These are phyloP conservation scores for Dryococelus australis DNA, from an alignment of 2,888 invertebrate genomes.

Conservation along the genomic window DNA sequence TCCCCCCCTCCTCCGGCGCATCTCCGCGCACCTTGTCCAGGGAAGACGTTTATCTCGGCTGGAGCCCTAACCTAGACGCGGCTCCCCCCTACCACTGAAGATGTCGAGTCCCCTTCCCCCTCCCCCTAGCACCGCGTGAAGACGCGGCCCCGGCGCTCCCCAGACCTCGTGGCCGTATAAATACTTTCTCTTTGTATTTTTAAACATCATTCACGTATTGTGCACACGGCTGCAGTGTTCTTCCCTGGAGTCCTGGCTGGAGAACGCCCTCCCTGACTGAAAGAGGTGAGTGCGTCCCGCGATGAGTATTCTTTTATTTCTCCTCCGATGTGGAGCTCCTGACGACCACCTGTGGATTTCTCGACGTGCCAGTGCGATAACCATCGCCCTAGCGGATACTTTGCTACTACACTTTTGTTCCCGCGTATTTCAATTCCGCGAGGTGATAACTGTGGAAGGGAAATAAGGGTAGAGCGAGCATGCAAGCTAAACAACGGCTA, in stretches of 20 bases:
- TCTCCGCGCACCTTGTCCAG: not conserved
- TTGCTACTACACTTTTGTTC: too few species aligned
- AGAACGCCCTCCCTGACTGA: not conserved
- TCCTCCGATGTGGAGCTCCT: too few species aligned
- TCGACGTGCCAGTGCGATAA: too few species aligned
- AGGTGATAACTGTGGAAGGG: too few species aligned
- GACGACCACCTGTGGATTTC: too few species aligned
- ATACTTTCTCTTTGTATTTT: conserved; percentile 43
- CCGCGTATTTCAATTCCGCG: too few species aligned
- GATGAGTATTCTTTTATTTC: too few species aligned
- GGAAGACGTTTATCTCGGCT: not conserved
- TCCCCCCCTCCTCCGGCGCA: not conserved
- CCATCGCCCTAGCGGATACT: too few species aligned
- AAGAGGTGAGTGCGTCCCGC: not conserved
- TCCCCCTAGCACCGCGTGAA: not conserved
- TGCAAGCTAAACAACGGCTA: too few species aligned
- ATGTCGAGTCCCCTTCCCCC: not conserved
- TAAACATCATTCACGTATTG: conserved; percentile 41
- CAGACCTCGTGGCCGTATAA: conserved; percentile 38
- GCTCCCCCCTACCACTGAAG: too few species aligned
- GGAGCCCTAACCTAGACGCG: not conserved
- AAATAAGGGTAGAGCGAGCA: too few species aligned
- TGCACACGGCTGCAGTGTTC: conserved; percentile 1
- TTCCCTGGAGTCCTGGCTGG: not conserved
- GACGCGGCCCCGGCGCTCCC: not conserved